Evolutionary conservation across 2,113 vertebrate species (phyloP).

Genomic region (Megatriorchis doriae): DNA sequence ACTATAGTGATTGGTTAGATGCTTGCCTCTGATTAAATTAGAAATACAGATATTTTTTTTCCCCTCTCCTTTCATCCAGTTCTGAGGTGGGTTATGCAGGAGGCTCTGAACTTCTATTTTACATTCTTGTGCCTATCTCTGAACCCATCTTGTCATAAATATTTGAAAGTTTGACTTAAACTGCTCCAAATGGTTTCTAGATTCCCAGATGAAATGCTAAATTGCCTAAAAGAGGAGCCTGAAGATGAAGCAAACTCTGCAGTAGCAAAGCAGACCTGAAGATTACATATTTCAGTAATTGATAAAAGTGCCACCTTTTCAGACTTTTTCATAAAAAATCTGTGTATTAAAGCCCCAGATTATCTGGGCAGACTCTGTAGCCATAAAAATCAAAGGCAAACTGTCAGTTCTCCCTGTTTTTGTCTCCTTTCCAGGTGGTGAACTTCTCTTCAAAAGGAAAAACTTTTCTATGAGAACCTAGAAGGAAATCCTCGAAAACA

Average conservation of each 20-base stretch:
- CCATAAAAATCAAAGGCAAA: not conserved
- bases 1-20: not conserved
- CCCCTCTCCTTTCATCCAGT: not conserved
- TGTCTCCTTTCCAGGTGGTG: not conserved
- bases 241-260: slow-evolving; percentile 14
- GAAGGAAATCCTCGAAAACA: not conserved
- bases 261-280: not conserved
- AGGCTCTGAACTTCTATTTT: slow-evolving; percentile 26
- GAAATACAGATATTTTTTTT: not conserved
- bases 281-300: not conserved
- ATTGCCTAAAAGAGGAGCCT: not conserved
- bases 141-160: not conserved
- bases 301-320: not conserved
- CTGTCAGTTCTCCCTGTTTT: not conserved
- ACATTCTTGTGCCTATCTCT: not conserved
- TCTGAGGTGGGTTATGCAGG: not conserved
- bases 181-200: slow-evolving; percentile 3
- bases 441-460: not conserved
- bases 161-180: slow-evolving; percentile 39
- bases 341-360: not conserved
- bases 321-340: not conserved
- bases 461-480: not conserved
- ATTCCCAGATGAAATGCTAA: slow-evolving; percentile 27
- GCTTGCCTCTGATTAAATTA: slow-evolving; percentile 19
- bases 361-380: not conserved